Evolutionary conservation across 2,888 invertebrate genomes (phyloP), one percentile per base, ranked within the genome.

Genomic region (Theretra japonica): DNA sequence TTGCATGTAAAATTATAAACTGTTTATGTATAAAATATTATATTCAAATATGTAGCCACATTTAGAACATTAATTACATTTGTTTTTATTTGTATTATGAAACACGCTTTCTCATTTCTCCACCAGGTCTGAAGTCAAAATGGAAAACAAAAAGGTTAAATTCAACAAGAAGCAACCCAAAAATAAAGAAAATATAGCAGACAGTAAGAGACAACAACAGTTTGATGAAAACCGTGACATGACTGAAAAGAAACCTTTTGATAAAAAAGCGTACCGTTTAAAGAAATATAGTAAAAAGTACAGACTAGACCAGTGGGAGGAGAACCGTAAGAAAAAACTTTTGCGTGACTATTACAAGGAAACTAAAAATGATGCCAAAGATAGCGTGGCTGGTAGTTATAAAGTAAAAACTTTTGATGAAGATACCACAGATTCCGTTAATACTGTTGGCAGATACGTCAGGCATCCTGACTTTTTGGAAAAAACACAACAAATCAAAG

Each of bases 271-370:
- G 33, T 97, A 96, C 82, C 92, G 96, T 53, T 79, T 96, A 53
- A 95, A 96, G 79, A 96, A 96, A 81, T 97, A 96, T 82, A 96
- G 96, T 80, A 96, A 96, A 71, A 96, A 96, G 82, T 96, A 95
- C 75, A 96, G 96, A 88, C 88, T 97, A 25, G 94, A 96, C 56
- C 95, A 96, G 83, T 97, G 96, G 96, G 96, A 96, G 78, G 95
- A 96, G 69, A 95, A 94, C 75, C 91, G 96, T 25, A 96, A 96
- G 81, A 96, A 95, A 76, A 90, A 90, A 68, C 85, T 96, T 57
- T 80, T 96, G 8, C 90, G 94, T 48, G 90, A 94, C 73, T 96
- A 96, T 80, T 94, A 95, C 69, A 96, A 95, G 80, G 95, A 95
- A 62, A 79, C 95, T 0, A 92, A 94, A 77, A 93, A 93, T 77